Base-by-base conservation (phyloP, 2,113 vertebrate species). In the Forbesichthys agassizii region DNA sequence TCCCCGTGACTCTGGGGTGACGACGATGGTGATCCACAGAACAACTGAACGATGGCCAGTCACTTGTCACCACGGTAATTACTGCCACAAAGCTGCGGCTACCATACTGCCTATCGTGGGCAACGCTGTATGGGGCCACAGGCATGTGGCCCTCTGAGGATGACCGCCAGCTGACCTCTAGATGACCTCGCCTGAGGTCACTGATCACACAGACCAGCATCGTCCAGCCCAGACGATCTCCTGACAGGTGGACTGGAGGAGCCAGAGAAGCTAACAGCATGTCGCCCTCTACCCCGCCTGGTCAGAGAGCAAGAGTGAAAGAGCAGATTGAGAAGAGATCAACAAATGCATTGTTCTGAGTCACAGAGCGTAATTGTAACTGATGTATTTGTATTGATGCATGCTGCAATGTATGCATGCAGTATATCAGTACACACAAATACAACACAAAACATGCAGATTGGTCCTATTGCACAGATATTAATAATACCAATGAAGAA, bases 121-220 rank as follows among this genome's bases (percentile, higher is more conserved):
- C 42, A 1, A 88, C 0, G n/a, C 69, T 88, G 74, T 82, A 73
- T 2, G 75, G 52, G 1, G 54, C 49, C 6, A 36, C 66, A 8
- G 63, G 16, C 13, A 54, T 4, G 49, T 52, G 47, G 47, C 56
- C 73, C 14, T 83, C 66, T 18, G 81, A 86, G 5, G 75, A 64
- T n/a, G 86, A 90, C 58, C 74, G 86, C 93, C 92, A 94, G 52
- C 66, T 83, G 52, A 93, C 82, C 68, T 90, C 84, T 48, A 91
- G 75, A 58, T 78, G 83, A 0, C 86, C 89, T 66, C 79, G 85
- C 54, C 77, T 75, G 51, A 92, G 74, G 73, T 93, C 88, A 53
- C 83, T 85, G 60, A 92, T 85, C 78, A 94, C 67, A 69, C 93
- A 94, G 36, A 94, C 77, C 79, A 94, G 77, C 61, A 94, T 66